A percentile compares a stretch with the other conserved stretches of the same genome.
Conservation (phyloP, 1,140 invertebrate species). For the Drosophila busckii region DNA sequence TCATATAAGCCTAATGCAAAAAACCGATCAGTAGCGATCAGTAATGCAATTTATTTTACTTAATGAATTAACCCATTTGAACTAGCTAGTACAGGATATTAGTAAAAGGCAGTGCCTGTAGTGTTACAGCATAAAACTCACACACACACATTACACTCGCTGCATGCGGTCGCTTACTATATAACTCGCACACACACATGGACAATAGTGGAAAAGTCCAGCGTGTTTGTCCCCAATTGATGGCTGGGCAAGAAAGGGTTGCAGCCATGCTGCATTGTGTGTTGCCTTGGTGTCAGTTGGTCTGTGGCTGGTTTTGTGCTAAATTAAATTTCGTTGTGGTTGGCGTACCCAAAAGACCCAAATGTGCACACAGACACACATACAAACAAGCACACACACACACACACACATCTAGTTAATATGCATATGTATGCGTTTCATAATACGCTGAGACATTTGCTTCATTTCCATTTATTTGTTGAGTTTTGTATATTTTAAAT, state of each 20-base stretch:
- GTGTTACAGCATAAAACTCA: not conserved
- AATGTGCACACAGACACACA: conserved; percentile 7
- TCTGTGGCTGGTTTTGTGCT: conserved; percentile 72
- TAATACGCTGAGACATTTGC: conserved; percentile 1
- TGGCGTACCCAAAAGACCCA: conserved; percentile 51
- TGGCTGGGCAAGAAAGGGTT: not conserved
- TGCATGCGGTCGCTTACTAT: conserved; percentile 68
- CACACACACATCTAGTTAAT: not conserved
- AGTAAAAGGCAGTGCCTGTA: conserved; percentile 1
- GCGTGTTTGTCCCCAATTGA: conserved; percentile 5
- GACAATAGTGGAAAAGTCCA: conserved; percentile 35
- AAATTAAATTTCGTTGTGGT: conserved; percentile 67
- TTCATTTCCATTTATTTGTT: conserved; percentile 18
- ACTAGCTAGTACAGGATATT: not conserved
- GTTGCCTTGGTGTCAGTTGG: conserved; percentile 53
- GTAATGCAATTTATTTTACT: too few relatives aligned
- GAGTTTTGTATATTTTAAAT: conserved; percentile 56
- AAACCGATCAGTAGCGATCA: too few relatives aligned
- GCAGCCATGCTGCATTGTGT: not conserved
- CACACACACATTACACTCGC: conserved; percentile 17
- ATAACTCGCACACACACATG: conserved; percentile 22
- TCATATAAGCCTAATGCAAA: too few relatives aligned
- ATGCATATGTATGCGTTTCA: not conserved
- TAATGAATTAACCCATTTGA: not conserved
- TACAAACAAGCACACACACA: conserved; percentile 4